Conservation (phyloP, 1,140 invertebrate species). For the Drosophila burlai region DNA sequence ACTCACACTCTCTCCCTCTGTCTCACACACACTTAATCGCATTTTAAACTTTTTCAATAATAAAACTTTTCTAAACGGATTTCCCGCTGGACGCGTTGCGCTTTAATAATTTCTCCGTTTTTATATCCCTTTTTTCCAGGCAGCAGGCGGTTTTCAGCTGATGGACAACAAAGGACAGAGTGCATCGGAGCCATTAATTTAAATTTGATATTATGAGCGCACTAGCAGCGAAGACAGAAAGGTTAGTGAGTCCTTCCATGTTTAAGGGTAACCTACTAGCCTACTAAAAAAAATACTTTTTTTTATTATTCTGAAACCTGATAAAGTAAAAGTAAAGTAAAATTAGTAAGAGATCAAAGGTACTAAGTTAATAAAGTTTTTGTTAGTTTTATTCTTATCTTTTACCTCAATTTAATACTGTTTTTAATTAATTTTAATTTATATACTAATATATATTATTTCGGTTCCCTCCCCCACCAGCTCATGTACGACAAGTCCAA, state of each 20-base stretch:
- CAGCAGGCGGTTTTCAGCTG: constrained; percentile 44
- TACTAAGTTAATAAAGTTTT: not conserved
- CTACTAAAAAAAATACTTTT: not conserved
- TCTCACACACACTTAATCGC: constrained; percentile 69
- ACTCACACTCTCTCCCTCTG: not conserved
- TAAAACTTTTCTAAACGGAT: constrained; percentile 83
- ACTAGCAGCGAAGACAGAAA: constrained; percentile 63
- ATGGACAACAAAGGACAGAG: constrained; percentile 71
- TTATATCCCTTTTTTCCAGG: constrained; percentile 58
- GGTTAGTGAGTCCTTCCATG: constrained; percentile 30
- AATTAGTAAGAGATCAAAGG: too few species aligned
- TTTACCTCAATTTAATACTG: too few species aligned
- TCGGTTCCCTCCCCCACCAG: constrained; percentile 36
- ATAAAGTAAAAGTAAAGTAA: too few species aligned
- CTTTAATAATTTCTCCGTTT: constrained; percentile 74
- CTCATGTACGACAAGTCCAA: constrained; percentile 85
- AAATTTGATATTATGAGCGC: constrained; percentile 81
- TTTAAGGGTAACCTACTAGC: not conserved
- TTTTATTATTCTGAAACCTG: too few species aligned
- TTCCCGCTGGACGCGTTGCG: constrained; percentile 77
- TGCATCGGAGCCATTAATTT: constrained; percentile 77
- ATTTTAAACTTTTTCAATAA: constrained; percentile 84
- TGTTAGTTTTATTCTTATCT: not conserved
- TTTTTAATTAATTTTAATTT: not conserved
- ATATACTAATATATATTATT: not conserved